phyloP scores from a whole-genome alignment of 2,888 invertebrate species.

The Hydroisotoma schaefferi region DNA sequence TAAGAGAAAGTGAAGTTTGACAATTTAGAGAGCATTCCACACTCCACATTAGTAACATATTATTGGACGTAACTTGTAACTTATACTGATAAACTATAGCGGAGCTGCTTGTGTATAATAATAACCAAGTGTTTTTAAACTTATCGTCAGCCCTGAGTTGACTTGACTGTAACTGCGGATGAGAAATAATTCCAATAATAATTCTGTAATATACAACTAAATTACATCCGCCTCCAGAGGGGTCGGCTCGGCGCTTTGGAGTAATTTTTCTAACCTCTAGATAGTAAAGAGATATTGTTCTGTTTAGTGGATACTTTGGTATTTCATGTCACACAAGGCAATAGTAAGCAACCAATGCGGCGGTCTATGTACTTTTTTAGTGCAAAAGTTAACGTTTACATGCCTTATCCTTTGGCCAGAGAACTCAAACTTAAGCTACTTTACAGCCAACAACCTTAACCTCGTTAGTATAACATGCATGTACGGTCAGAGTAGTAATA shows the following conservation, averaged over 20 bases:
- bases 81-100: too few species aligned
- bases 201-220: too few species aligned
- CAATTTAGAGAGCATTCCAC: neutral
- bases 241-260: too few species aligned
- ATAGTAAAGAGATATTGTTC: too few species aligned
- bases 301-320: neutral
- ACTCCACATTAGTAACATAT: neutral
- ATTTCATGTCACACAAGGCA: neutral
- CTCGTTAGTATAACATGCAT: constrained; percentile 6
- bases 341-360: neutral
- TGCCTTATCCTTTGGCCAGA: constrained; percentile 6
- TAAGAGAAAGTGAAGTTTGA: constrained; percentile 6
- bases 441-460: constrained; percentile 1
- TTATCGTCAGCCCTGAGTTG: too few species aligned
- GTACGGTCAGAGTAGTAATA: too few species aligned
- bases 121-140: too few species aligned
- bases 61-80: neutral
- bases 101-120: too few species aligned
- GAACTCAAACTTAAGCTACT: constrained; percentile 8
- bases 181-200: too few species aligned
- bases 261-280: too few species aligned
- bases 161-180: too few species aligned
- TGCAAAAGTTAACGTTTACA: constrained; percentile 14
- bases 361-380: neutral
- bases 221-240: too few species aligned